Evolutionary conservation across 2,888 invertebrate species (phyloP).

Genomic region (Thecophora atra): DNA sequence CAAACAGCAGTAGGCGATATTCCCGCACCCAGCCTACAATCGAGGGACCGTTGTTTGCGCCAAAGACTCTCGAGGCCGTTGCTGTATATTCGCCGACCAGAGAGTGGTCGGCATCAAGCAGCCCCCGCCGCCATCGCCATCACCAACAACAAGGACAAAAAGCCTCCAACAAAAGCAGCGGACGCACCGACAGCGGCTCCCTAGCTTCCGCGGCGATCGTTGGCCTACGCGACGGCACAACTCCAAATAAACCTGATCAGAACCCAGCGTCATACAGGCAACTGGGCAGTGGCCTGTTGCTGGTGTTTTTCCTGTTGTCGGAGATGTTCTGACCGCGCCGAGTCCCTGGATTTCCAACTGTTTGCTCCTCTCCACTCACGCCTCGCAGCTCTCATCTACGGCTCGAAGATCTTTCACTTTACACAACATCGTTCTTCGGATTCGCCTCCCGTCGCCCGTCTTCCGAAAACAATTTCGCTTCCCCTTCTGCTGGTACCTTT

Average conservation of each 20-base stretch:
- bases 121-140: neutral
- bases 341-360: constrained; percentile 49
- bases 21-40: constrained; percentile 17
- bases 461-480: too few species aligned
- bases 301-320: constrained; percentile 6
- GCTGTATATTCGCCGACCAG: neutral
- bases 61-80: neutral
- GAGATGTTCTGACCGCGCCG: neutral
- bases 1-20: neutral
- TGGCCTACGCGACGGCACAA: constrained; percentile 24
- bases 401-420: constrained; percentile 53
- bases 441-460: neutral
- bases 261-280: constrained; percentile 33
- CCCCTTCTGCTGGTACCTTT: neutral
- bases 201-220: constrained; percentile 12
- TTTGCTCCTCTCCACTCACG: constrained; percentile 36
- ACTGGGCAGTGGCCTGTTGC: constrained; percentile 40
- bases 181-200: neutral
- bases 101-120: neutral
- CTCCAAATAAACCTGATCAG: constrained; percentile 27
- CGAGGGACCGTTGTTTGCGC: neutral
- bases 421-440: neutral
- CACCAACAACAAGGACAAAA: neutral
- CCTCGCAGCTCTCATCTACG: constrained; percentile 45
- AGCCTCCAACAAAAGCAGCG: neutral